phyloP scores from a whole-genome alignment of 2,797 vertebrate species.

The Antrozous pallidus region DNA sequence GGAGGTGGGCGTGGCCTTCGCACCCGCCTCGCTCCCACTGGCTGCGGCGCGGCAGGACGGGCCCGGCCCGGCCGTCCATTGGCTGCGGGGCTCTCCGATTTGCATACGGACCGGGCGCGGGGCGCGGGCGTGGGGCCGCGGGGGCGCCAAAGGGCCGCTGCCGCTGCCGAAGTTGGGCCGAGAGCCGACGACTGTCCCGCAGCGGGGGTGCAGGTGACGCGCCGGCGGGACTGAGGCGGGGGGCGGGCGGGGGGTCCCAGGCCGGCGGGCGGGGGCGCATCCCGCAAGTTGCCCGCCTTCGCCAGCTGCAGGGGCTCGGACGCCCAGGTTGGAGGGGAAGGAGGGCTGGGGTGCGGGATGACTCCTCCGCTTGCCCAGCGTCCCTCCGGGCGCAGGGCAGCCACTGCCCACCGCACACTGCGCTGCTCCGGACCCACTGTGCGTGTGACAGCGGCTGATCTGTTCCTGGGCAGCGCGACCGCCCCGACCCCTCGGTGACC shows the following conservation, averaged over 20 bases:
- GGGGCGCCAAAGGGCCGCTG: background rate
- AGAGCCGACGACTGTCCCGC: background rate
- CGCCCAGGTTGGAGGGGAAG: background rate
- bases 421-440: conserved; percentile 95
- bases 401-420: conserved; percentile 99
- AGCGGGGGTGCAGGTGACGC: conserved; percentile 87
- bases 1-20: conserved; percentile 55
- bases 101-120: conserved; percentile 76
- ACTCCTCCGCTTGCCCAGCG: background rate
- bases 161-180: conserved; percentile 55
- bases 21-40: conserved; percentile 47
- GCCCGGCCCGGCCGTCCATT: conserved; percentile 75
- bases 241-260: conserved; percentile 70
- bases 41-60: conserved; percentile 77
- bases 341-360: background rate
- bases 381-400: conserved; percentile 96
- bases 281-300: background rate
- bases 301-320: background rate
- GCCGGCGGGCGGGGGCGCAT: background rate
- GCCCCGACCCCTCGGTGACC: conserved; percentile 15
- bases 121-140: background rate
- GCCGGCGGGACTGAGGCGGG: too few species aligned
- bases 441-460: conserved; percentile 99
- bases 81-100: conserved; percentile 77
- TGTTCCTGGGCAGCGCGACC: conserved; percentile 75